Conservation (phyloP, 2,888 invertebrate species). For the Ochropleura leucogaster region DNA sequence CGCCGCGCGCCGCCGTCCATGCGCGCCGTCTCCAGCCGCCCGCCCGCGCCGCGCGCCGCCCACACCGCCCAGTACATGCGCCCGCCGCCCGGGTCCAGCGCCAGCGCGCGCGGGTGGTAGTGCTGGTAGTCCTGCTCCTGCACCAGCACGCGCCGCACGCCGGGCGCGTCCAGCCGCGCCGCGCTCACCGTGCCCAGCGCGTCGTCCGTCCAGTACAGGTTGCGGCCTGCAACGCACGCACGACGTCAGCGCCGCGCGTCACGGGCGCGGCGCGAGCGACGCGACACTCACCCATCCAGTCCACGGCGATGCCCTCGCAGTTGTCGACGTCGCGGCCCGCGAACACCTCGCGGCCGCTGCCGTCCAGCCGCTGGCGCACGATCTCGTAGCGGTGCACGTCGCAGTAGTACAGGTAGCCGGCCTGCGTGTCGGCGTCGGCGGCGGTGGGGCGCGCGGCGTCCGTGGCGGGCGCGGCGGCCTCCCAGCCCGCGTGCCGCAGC, state of each 20-base stretch:
- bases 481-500: conserved; percentile 75
- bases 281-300: conserved; percentile 92
- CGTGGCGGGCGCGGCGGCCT: conserved; percentile 93
- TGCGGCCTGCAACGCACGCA: conserved; percentile 79
- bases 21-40: conserved; percentile 92
- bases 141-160: conserved; percentile 90
- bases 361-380: conserved; percentile 92
- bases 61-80: conserved; percentile 95
- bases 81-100: conserved; percentile 91
- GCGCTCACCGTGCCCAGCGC: conserved; percentile 93
- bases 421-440: conserved; percentile 92
- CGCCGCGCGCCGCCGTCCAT: conserved; percentile 93
- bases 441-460: conserved; percentile 92
- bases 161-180: conserved; percentile 91
- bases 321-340: conserved; percentile 91
- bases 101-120: conserved; percentile 92
- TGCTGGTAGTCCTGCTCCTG: conserved; percentile 91
- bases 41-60: conserved; percentile 85
- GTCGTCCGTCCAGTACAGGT: conserved; percentile 96
- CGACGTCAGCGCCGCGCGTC: too few relatives aligned
- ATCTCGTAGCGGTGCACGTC: conserved; percentile 89
- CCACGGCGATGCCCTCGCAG: conserved; percentile 95
- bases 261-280: background rate
- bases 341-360: conserved; percentile 90
- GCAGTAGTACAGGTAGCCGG: conserved; percentile 92